Evolutionary conservation across 2,113 vertebrate genomes (phyloP).

Genomic region (Sapayoa aenigma): DNA sequence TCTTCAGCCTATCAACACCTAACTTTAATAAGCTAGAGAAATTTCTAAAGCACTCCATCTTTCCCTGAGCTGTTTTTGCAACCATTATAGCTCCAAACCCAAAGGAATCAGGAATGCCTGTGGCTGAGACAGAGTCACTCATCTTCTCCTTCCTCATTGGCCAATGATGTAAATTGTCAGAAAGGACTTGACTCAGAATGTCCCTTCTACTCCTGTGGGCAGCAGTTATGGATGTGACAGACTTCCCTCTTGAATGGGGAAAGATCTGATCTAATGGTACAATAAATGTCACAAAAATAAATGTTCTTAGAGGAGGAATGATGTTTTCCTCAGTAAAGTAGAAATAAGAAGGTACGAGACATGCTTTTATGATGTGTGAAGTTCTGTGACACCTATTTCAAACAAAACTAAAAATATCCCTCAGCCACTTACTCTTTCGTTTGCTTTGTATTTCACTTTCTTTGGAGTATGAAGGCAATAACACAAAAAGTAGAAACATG

Average conservation of each 20-base stretch:
- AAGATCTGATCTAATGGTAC: background rate
- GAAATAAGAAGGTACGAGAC: background rate
- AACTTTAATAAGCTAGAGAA: background rate
- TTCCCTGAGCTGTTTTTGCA: background rate
- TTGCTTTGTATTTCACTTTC: background rate
- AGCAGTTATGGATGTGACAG: background rate
- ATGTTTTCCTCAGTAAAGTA: background rate
- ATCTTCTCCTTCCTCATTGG: background rate
- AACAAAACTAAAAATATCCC: background rate
- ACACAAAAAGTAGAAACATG: background rate
- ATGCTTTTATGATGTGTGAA: background rate
- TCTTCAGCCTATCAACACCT: background rate
- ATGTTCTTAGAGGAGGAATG: background rate
- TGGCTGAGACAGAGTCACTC: background rate
- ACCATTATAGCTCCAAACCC: background rate
- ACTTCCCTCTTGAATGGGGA: rapidly evolving
- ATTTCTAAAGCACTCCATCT: background rate
- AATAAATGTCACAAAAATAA: background rate
- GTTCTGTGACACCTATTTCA: background rate
- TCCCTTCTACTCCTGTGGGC: background rate
- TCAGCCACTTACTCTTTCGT: background rate
- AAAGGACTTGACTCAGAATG: background rate
- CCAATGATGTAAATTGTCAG: background rate
- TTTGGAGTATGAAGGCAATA: background rate
- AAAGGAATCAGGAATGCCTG: background rate